These are phyloP conservation scores for Mactromeris polynyma DNA, from an alignment of 2,888 invertebrate genomes.

Conservation along the genomic window DNA sequence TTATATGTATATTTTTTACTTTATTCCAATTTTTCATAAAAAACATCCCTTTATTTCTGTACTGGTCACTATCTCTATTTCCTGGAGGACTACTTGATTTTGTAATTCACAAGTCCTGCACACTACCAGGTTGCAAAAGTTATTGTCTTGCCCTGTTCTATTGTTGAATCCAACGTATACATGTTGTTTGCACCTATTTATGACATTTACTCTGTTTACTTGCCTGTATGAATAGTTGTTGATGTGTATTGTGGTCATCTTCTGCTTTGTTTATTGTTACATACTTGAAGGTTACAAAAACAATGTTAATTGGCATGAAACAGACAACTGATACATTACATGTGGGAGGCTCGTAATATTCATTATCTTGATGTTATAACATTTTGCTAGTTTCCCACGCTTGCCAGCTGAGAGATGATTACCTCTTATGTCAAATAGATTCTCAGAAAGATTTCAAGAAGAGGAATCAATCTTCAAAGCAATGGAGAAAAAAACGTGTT, in stretches of 20 bases:
- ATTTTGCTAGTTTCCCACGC: constrained; percentile 38
- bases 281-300: not conserved
- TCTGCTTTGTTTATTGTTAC: not conserved
- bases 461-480: not conserved
- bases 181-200: too few species aligned
- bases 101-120: too few species aligned
- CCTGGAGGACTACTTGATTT: too few species aligned
- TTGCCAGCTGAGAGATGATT: constrained; percentile 36
- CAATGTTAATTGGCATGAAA: not conserved
- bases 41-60: too few species aligned
- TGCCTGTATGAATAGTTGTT: too few species aligned
- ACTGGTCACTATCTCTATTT: too few species aligned
- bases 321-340: not conserved
- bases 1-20: too few species aligned
- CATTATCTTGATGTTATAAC: constrained; percentile 31
- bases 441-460: constrained; percentile 18
- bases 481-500: not conserved
- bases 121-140: too few species aligned
- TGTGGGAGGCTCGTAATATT: constrained; percentile 1
- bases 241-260: not conserved
- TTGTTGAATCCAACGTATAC: too few species aligned
- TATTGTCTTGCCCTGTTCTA: too few species aligned
- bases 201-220: too few species aligned
- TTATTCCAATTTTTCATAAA: too few species aligned
- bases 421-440: constrained; percentile 34